Base-by-base conservation (phyloP, 2,888 invertebrate genomes). In the Drosophila quinaria region DNA sequence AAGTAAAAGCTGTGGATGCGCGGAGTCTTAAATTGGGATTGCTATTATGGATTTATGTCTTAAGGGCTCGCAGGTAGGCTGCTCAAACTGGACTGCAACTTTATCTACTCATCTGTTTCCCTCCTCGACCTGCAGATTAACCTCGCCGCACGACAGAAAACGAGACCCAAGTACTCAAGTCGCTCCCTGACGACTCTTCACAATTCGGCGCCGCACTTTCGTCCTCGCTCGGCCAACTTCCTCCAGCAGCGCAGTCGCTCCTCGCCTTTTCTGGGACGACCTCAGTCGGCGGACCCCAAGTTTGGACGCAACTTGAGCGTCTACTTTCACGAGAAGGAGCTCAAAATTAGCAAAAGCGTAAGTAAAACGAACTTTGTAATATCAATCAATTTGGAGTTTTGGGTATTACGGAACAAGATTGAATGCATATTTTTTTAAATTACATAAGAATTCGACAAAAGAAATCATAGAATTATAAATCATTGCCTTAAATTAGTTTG, bases 11-110 rank as follows among this genome's bases (percentile, higher is more conserved):
- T 63, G 35, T 31, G 41, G 17, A 10, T 63, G 51, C 29, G 29
- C 39, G 19, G 44, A 19, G 47, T 56, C 50, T 47, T 61, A 59
- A 55, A 47, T 52, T 58, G 31, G 54, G 35, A n/a, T n/a, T 51
- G 67, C 62, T 90, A 92, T 88, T 88, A 93, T 93, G 93, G 93
- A 93, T 91, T 91, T 93, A 86, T 91, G 92, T 89, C 91, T 93
- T 58, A 81, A 80, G 73, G 93, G 93, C 70, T 93, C 93, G 35
- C 93, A 93, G 91, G 93, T 92, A 69, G 75, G 83, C 74, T 22
- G 0, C 1, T n/a, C 3, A 6, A 6, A 9, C 10, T 17, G 29
- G 13, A 5, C n/a, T 9, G 4, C 8, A 13, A 39, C 5, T 41
- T 2, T 52, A 41, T 39, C 9, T 31, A n/a, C n/a, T n/a, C n/a